Evolutionary conservation across 2,113 vertebrate species (phyloP).

Genomic region (Echinops telfairi): DNA sequence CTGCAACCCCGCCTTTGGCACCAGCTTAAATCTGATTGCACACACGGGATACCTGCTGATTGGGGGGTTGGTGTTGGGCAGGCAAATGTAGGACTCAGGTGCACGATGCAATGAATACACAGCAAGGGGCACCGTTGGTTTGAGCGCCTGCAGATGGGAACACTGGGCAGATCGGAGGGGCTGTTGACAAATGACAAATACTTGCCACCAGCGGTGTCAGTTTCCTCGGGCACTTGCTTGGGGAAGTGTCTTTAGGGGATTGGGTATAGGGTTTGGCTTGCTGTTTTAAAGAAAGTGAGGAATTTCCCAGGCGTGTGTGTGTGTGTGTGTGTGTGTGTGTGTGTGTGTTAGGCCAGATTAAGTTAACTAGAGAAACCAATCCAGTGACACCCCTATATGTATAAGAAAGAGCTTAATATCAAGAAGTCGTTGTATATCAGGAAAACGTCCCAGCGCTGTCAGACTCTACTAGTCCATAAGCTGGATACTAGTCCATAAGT

Average conservation of each 20-base stretch:
- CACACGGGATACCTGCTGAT: background rate
- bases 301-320: background rate
- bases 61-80: background rate
- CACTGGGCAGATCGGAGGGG: background rate
- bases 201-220: rapidly evolving
- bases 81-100: background rate
- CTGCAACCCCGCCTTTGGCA: background rate
- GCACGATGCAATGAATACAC: background rate
- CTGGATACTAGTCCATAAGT: too few relatives aligned
- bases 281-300: background rate
- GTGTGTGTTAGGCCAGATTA: background rate
- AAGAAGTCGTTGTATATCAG: too few relatives aligned
- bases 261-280: background rate
- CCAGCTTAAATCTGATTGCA: background rate
- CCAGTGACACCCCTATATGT: too few relatives aligned
- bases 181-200: background rate
- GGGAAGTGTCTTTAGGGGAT: background rate
- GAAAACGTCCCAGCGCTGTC: too few relatives aligned
- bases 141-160: background rate
- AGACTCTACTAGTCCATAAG: too few relatives aligned
- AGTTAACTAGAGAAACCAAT: too few relatives aligned
- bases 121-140: background rate
- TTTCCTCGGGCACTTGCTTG: background rate
- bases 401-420: too few relatives aligned
- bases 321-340: background rate